These are phyloP conservation scores for Nannobrachium achirus DNA, from an alignment of 2,113 vertebrate genomes.

Conservation along the genomic window DNA sequence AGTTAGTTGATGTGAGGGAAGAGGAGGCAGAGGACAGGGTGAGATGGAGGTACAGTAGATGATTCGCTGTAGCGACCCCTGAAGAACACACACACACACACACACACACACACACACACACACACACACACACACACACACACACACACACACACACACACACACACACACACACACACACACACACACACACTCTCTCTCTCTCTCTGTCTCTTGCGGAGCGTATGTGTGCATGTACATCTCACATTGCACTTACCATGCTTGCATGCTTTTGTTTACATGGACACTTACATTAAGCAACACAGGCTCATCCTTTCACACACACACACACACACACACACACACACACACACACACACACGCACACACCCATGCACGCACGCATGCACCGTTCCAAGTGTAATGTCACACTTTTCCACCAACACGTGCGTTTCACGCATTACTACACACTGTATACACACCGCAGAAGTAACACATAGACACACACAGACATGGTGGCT, in stretches of 20 bases:
- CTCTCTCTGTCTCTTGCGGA: no score
- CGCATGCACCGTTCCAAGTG: background rate
- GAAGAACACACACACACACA: slow-evolving; percentile 3
- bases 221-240: no score
- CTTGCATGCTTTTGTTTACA: background rate
- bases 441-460: slow-evolving; percentile 15
- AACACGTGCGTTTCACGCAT: background rate
- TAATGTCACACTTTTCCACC: background rate
- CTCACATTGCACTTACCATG: background rate
- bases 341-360: background rate
- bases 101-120: background rate
- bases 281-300: background rate
- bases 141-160: slow-evolving; percentile 20
- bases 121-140: background rate
- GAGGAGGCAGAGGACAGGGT: no score
- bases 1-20: no score
- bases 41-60: no score
- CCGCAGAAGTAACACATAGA: slow-evolving; percentile 16
- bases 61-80: no score
- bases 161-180: slow-evolving; percentile 17
- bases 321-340: background rate
- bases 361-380: background rate
- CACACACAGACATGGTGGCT: slow-evolving; percentile 24
- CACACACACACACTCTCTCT: slow-evolving; percentile 16
- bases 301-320: background rate